Percentiles rank a stretch among this genome's conserved stretches.
These are phyloP conservation scores for Neosilurus hyrtlii DNA, from an alignment of 2,797 vertebrate species.

Conservation along the genomic window DNA sequence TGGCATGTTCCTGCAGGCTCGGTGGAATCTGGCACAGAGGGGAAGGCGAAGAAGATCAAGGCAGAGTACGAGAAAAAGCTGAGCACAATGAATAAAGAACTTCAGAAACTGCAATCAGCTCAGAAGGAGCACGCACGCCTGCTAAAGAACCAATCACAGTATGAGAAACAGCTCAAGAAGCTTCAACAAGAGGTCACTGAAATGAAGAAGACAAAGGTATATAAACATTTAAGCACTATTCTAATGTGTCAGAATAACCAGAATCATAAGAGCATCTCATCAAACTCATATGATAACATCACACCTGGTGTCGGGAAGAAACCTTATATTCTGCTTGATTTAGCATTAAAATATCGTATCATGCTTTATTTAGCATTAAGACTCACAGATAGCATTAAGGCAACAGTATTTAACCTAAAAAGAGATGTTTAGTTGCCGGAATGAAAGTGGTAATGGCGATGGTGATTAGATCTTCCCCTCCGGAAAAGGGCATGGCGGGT, in stretches of 20 bases:
- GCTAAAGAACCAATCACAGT: constrained; percentile 95
- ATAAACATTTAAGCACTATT: not conserved
- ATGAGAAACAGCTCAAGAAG: constrained; percentile 94
- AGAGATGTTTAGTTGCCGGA: too few relatives aligned
- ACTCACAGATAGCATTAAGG: too few relatives aligned
- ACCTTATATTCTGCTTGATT: too few relatives aligned
- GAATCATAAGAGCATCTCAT: not conserved
- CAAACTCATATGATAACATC: too few relatives aligned
- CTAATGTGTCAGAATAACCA: not conserved
- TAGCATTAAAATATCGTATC: too few relatives aligned
- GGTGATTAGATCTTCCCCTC: too few relatives aligned
- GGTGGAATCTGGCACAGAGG: constrained; percentile 89
- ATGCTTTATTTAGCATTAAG: too few relatives aligned
- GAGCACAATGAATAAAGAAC: constrained; percentile 93
- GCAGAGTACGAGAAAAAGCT: constrained; percentile 92
- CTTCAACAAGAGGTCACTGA: constrained; percentile 92
- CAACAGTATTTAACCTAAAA: too few relatives aligned
- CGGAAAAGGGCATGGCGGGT: too few relatives aligned
- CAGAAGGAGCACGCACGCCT: constrained; percentile 93
- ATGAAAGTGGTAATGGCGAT: too few relatives aligned
- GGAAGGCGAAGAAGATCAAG: constrained; percentile 93
- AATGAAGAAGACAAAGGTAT: constrained; percentile 99
- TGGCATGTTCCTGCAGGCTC: constrained; percentile 74
- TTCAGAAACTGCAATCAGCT: constrained; percentile 91
- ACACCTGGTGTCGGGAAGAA: too few relatives aligned